Base-by-base conservation (phyloP, 2,888 invertebrate genomes). In the Xylota segnis region DNA sequence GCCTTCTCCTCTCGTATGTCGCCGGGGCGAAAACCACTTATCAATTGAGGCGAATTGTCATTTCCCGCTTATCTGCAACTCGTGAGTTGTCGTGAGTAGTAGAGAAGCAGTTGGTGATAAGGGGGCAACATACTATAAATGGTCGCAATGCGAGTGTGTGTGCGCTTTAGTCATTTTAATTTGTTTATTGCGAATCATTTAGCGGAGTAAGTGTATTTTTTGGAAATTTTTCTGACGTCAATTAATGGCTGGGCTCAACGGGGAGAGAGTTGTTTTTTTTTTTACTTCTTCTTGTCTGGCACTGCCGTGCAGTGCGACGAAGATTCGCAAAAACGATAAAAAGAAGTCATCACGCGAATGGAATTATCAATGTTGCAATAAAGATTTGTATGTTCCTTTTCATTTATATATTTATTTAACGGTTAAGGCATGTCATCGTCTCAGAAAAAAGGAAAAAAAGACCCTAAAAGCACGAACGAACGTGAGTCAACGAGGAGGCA, bases 21-120 rank as follows among this genome's bases (percentile, higher is more conserved):
- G 37, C 3, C 23, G 23, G 43, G 37, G 16, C 18, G 12, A 54
- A 70, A 52, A 43, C 54, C 54, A 83, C 68, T 65, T 72, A 79
- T 79, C 58, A 79, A 79, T 83, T 66, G 59, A 74, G n/a, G 47
- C 18, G 43, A 83, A 68, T 65, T 83, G 79, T 34, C 50, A 74
- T 79, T 83, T 83, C 74, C 79, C 83, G 66, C 74, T 83, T 75
- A 78, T 78, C 70, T 71, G 58, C 40, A 59, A 59, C 59, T 59
- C 40, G 45, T 59, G 47, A 56, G 70, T 18, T 45, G 2, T 23
- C n/a, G n/a, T n/a, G n/a, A n/a, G n/a, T n/a, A n/a, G n/a, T n/a
- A n/a, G 16, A 18, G 54, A 50, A 61, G 6, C 58, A 40, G 45
- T 59, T 75, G 23, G n/a, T 18, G 40, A 71, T 71, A 71, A 78